Evolutionary conservation across 2,797 vertebrate species (phyloP), one percentile per base, ranked within the genome.

Genomic region (Enteromius treurensis): DNA sequence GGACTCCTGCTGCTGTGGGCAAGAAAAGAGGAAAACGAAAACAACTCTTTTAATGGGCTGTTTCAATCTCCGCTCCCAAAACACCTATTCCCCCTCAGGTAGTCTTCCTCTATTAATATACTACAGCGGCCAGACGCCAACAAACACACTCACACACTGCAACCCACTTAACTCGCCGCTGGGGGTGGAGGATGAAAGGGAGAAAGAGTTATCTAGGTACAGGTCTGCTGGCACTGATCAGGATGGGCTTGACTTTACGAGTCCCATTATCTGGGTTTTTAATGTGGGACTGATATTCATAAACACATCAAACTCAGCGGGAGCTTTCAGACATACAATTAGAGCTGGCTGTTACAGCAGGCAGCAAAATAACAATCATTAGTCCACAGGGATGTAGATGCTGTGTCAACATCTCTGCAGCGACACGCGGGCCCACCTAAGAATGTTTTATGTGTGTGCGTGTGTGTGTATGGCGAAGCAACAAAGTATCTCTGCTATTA

Each of bases 41-140:
- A 77, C 53, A 77, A 34, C 26, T 62, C n/a, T 60, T 65, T 67
- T 34, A 76, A 81, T 79, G 47, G 60, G 34, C 29, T 45, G 26
- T 77, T 81, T 77, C 80, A 78, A 73, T 84, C 58, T 67, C 67
- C 14, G 40, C 73, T 77, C 75, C 67, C 79, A 60, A 71, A 78
- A 69, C 82, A 78, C 65, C 67, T 58, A 62, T 83, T 51, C 65
- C 32, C 74, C 80, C 75, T 67, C 76, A 79, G 86, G 79, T 84
- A 64, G 79, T 82, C 79, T 73, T 71, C 37, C 47, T 73, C 53
- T 64, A 68, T 69, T 87, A 82, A 89, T 89, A 88, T 88, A 86
- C 85, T 84, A 89, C 69, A 29, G 40, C 8, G 58, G 53, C 40
- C 68, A 60, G 74, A 76, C 53, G 45, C 69, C 77, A 67, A 53